A percentile compares a stretch with the other conserved stretches of the same genome.
phyloP scores from a whole-genome alignment of 2,888 invertebrate genomes.

The Diabrotica balteata region DNA sequence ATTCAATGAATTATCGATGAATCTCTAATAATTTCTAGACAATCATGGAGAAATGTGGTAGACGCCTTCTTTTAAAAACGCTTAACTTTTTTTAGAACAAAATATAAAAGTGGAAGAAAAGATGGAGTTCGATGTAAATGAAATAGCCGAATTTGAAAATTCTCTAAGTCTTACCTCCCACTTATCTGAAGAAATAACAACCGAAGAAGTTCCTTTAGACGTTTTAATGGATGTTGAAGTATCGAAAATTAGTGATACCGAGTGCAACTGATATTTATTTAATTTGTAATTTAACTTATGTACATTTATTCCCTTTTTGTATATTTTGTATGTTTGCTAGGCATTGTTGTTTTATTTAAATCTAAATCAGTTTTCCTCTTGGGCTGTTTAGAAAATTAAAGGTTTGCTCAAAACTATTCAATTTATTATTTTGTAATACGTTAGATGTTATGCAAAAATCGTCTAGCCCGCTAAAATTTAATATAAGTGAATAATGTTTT shows the following conservation, averaged over 20 bases:
- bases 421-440: slow-evolving; percentile 17
- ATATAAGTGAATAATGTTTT: no score
- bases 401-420: slow-evolving; percentile 30
- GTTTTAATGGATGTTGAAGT: slow-evolving; percentile 34
- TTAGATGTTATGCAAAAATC: no score
- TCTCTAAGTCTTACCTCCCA: slow-evolving; percentile 9
- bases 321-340: slow-evolving; percentile 32
- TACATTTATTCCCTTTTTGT: slow-evolving; percentile 41
- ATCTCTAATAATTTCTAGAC: no score
- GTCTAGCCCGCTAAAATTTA: no score
- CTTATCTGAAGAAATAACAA: slow-evolving; percentile 22
- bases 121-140: slow-evolving; percentile 17
- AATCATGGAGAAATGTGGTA: no score
- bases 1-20: no score
- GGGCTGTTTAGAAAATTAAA: slow-evolving; percentile 38
- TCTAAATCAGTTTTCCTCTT: slow-evolving; percentile 29
- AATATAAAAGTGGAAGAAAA: slow-evolving; percentile 18
- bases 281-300: slow-evolving; percentile 42
- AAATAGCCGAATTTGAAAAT: slow-evolving; percentile 28
- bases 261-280: slow-evolving; percentile 48
- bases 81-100: slow-evolving; percentile 18
- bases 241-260: slow-evolving; percentile 35
- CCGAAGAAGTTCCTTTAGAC: slow-evolving; percentile 26
- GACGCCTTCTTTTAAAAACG: no score
- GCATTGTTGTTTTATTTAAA: slow-evolving; percentile 26